phyloP scores from a whole-genome alignment of 2,113 vertebrate genomes.

The Nibea albiflora region DNA sequence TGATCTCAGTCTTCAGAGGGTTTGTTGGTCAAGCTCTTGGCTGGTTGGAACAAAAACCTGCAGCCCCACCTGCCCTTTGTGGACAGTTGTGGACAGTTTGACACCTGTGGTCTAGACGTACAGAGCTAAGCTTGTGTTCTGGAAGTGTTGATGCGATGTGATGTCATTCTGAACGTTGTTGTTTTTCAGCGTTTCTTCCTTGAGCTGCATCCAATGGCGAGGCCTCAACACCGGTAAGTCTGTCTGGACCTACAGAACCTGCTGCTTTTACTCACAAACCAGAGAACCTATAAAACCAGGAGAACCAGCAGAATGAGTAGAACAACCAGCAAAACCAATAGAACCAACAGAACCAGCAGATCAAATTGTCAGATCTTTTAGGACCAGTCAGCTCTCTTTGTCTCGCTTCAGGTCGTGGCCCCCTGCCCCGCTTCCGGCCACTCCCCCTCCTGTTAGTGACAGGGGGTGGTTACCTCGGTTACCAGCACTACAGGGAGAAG shows the following conservation, averaged over 20 bases:
- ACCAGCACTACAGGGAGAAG: conserved; percentile 62
- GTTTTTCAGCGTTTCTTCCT: conserved; percentile 27
- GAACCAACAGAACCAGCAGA: not conserved
- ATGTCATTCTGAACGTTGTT: not conserved
- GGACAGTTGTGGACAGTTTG: too few species aligned
- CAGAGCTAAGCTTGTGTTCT: too few species aligned
- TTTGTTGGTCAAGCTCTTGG: too few species aligned
- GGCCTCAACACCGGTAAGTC: conserved; percentile 54
- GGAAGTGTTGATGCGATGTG: too few species aligned
- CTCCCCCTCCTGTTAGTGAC: conserved; percentile 67
- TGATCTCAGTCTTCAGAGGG: too few species aligned
- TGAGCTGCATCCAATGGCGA: conserved; percentile 33
- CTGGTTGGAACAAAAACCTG: too few species aligned
- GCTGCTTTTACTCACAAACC: not conserved
- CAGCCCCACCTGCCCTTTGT: too few species aligned
- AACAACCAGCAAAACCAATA: too few species aligned
- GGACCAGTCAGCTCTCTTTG: conserved; percentile 16
- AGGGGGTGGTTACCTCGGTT: conserved; percentile 72
- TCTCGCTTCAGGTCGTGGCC: conserved; percentile 41
- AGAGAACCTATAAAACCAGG: too few species aligned
- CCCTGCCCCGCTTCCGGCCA: conserved; percentile 47
- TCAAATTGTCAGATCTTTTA: not conserved
- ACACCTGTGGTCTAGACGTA: too few species aligned
- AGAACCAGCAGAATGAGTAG: too few species aligned
- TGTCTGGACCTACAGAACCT: not conserved